Evolutionary conservation across 2,797 vertebrate species (phyloP).

Genomic region (Sebastes elongatus): DNA sequence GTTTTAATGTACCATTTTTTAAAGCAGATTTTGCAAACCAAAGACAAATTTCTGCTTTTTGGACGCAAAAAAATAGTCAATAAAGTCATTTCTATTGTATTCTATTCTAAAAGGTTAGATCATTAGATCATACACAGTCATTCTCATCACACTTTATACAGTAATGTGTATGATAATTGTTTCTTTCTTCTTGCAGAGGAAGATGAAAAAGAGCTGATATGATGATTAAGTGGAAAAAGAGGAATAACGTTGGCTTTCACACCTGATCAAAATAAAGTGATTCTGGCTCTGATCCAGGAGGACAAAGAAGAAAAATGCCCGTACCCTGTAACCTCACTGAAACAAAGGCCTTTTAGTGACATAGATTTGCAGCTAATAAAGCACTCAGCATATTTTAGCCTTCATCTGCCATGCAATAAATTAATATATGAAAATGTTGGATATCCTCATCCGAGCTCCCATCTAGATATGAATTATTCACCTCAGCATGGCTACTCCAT

Average conservation of each 20-base stretch:
- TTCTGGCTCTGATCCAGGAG: slow-evolving; percentile 4
- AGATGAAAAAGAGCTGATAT: not conserved
- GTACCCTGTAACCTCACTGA: slow-evolving; percentile 16
- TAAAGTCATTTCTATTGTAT: fast-evolving
- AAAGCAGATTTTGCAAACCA: no score
- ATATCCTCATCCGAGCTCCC: slow-evolving; percentile 68
- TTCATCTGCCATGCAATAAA: slow-evolving; percentile 63
- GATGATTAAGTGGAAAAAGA: slow-evolving; percentile 4
- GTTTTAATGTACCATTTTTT: no score
- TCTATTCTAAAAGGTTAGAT: not conserved
- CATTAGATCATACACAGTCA: not conserved
- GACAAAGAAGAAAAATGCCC: slow-evolving; percentile 13
- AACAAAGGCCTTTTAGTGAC: slow-evolving; percentile 61
- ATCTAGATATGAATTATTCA: slow-evolving; percentile 78
- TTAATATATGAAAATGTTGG: slow-evolving; percentile 72
- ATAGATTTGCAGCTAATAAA: slow-evolving; percentile 67
- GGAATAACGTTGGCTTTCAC: not conserved
- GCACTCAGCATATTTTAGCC: slow-evolving; percentile 62
- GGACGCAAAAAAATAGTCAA: no score
- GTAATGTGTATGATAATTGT: not conserved
- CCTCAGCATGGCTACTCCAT: slow-evolving; percentile 71
- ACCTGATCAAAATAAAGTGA: slow-evolving; percentile 23
- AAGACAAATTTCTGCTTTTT: no score
- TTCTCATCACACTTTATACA: not conserved
- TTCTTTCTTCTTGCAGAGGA: not conserved